phyloP scores from a whole-genome alignment of 1,140 invertebrate genomes.

The Rhyzopertha dominica region DNA sequence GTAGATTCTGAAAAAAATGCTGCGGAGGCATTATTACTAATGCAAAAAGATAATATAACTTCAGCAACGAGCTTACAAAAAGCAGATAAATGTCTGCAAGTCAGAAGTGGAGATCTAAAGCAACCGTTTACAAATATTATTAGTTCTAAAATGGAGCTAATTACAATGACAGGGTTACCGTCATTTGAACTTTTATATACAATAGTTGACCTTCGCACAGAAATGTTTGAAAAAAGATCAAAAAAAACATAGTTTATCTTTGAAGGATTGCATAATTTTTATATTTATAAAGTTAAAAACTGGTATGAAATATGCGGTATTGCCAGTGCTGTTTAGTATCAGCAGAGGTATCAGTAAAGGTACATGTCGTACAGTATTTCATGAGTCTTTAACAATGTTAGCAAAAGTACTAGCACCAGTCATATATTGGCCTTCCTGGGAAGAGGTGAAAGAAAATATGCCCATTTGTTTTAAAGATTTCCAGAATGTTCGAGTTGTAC shows the following conservation, averaged over 20 bases:
- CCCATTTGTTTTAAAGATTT: slow-evolving; percentile 15
- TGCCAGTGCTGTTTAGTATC: slow-evolving; percentile 4
- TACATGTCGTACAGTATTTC: slow-evolving; percentile 6
- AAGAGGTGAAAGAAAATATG: slow-evolving; percentile 11
- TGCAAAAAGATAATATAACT: too few relatives aligned
- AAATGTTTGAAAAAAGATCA: not conserved
- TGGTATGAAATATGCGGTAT: slow-evolving; percentile 8
- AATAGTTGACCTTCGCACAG: too few relatives aligned
- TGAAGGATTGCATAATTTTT: slow-evolving; percentile 6
- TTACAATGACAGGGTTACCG: too few relatives aligned
- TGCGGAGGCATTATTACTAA: too few relatives aligned
- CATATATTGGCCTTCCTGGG: slow-evolving; percentile 1
- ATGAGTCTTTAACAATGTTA: not conserved
- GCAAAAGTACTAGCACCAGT: not conserved
- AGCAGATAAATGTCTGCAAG: too few relatives aligned
- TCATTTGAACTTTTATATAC: too few relatives aligned
- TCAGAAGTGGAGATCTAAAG: too few relatives aligned
- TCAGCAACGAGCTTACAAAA: too few relatives aligned
- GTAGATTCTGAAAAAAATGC: too few relatives aligned
- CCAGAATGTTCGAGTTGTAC: slow-evolving; percentile 8
- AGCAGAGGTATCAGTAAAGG: not conserved
- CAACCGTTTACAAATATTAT: too few relatives aligned
- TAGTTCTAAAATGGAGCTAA: too few relatives aligned
- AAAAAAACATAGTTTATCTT: not conserved
- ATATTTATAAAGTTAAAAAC: slow-evolving; percentile 15